Conservation (phyloP, 2,797 vertebrate genomes). For the Sitta carolinensis region DNA sequence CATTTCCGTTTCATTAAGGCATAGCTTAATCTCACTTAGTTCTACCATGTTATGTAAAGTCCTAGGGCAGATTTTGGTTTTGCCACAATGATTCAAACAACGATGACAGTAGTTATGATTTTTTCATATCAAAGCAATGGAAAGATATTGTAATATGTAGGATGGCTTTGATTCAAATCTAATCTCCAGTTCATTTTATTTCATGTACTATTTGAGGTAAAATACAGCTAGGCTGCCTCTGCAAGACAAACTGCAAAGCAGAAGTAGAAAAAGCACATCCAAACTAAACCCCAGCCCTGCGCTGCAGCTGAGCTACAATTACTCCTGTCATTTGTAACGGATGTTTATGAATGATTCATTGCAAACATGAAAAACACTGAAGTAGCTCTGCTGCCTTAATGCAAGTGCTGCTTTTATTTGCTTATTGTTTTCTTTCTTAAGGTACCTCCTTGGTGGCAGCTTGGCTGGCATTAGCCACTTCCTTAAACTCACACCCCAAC, state of each 20-base stretch:
- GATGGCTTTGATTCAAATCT: constrained; percentile 40
- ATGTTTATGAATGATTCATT: constrained; percentile 31
- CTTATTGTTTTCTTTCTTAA: neutral
- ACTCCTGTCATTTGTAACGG: neutral
- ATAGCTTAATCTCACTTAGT: constrained; percentile 3
- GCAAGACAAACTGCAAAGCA: constrained; percentile 12
- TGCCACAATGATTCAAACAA: constrained; percentile 71
- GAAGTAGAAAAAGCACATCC: neutral
- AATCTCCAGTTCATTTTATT: neutral
- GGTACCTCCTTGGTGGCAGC: neutral
- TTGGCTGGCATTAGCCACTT: neutral
- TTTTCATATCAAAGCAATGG: constrained; percentile 64
- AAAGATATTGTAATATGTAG: constrained; percentile 44
- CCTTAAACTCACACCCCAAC: neutral
- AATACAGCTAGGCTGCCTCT: constrained; percentile 29
- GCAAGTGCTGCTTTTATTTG: neutral
- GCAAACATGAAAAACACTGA: neutral
- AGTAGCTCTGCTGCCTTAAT: neutral
- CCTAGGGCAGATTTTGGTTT: constrained; percentile 67
- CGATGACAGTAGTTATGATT: constrained; percentile 50
- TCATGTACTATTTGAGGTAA: neutral
- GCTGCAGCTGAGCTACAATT: neutral
- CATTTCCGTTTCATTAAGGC: constrained; percentile 14
- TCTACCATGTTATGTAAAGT: neutral
- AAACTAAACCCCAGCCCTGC: neutral